phyloP scores from a whole-genome alignment of 2,113 vertebrate genomes.

The Acrocephalus arundinaceus region DNA sequence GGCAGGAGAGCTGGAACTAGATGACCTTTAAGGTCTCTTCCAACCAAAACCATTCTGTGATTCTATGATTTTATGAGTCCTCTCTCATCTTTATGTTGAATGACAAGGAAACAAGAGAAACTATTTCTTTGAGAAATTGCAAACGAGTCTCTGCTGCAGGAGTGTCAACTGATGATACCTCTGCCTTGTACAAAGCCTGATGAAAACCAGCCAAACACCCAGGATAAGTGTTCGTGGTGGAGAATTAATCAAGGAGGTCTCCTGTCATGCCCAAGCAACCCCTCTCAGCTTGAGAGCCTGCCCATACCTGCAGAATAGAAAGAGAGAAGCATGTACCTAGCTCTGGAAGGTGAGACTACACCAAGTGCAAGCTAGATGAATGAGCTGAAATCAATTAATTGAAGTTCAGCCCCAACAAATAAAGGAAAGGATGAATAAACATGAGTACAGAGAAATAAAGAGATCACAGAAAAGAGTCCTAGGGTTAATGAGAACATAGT shows the following conservation, averaged over 20 bases:
- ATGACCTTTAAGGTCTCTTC: background rate
- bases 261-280: background rate
- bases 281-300: background rate
- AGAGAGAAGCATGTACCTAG: background rate
- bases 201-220: background rate
- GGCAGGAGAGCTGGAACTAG: background rate
- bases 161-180: background rate
- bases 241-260: background rate
- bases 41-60: background rate
- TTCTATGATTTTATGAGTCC: background rate
- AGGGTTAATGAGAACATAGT: slow-evolving; percentile 27
- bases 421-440: slow-evolving; percentile 42
- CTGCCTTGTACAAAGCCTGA: background rate
- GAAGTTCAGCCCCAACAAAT: background rate
- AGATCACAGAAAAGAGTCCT: background rate
- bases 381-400: background rate
- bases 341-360: background rate
- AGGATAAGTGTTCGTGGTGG: background rate
- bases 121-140: background rate
- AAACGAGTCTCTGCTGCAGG: background rate
- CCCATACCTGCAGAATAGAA: background rate
- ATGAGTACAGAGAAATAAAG: background rate
- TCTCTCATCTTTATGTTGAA: background rate
- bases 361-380: background rate
- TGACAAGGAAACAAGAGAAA: background rate